Percentiles rank a stretch among this genome's conserved stretches.
Evolutionary conservation across 2,797 vertebrate genomes (phyloP).

Genomic region (Anomalospiza imberbis): DNA sequence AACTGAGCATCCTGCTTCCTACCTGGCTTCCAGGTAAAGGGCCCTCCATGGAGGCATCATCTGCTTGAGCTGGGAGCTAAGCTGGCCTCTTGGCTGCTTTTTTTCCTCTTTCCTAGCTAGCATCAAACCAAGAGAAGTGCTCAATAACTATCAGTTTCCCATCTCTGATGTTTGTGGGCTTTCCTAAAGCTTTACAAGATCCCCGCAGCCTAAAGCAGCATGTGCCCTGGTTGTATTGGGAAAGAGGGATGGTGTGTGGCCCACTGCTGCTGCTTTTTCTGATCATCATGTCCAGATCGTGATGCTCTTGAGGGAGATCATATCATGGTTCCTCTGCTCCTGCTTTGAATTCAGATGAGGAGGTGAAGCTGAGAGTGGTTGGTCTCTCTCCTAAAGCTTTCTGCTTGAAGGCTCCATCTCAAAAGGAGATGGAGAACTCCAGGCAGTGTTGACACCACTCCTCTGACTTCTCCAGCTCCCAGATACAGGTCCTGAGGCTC

Average conservation of each 20-base stretch:
- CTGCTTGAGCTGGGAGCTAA: neutral
- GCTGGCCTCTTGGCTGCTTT: neutral
- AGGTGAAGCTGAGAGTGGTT: neutral
- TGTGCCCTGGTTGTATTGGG: rapidly evolving
- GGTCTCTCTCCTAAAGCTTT: neutral
- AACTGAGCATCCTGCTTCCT: neutral
- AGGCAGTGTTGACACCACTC: neutral
- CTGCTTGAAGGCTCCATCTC: neutral
- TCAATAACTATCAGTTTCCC: neutral
- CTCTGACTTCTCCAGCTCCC: neutral
- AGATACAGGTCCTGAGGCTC: neutral
- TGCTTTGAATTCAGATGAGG: neutral
- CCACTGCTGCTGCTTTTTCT: neutral
- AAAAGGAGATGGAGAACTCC: neutral
- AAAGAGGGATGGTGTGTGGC: neutral
- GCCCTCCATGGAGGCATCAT: neutral
- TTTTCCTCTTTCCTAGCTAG: neutral
- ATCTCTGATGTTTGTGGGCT: neutral
- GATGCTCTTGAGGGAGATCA: neutral
- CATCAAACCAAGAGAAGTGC: neutral
- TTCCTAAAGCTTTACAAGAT: neutral
- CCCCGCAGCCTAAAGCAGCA: neutral
- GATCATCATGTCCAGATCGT: neutral
- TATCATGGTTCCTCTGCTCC: neutral
- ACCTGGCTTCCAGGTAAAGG: neutral